phyloP scores from a whole-genome alignment of 1,140 invertebrate species.

The Drosophila miranda region DNA sequence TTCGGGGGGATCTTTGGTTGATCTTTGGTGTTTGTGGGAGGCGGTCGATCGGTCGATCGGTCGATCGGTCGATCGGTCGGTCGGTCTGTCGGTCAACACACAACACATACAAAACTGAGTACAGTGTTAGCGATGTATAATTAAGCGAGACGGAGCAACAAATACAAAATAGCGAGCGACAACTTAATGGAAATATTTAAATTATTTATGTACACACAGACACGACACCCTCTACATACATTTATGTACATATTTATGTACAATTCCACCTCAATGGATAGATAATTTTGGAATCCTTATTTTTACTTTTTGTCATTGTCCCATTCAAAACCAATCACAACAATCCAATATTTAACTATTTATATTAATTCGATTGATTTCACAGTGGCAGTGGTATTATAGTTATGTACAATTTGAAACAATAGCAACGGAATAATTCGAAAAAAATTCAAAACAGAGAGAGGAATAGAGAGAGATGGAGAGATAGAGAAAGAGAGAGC shows the following conservation, averaged over 20 bases:
- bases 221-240: conserved; percentile 10
- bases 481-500: conserved; percentile 6
- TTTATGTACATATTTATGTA: conserved; percentile 24
- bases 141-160: conserved; percentile 28
- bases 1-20: conserved; percentile 2
- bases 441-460: conserved; percentile 3
- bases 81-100: conserved; percentile 12
- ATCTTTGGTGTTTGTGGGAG: conserved; percentile 25
- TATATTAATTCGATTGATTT: conserved; percentile 28
- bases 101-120: conserved; percentile 38
- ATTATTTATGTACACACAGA: conserved; percentile 46
- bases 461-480: conserved; percentile 1
- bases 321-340: conserved; percentile 23
- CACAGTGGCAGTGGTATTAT: conserved; percentile 11
- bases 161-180: conserved; percentile 26
- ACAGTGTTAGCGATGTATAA: conserved; percentile 50
- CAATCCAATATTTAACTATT: conserved; percentile 38
- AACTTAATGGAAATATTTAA: conserved; percentile 62
- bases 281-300: conserved; percentile 26
- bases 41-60: background rate
- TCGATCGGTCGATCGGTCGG: background rate
- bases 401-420: conserved; percentile 12
- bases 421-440: conserved; percentile 12
- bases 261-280: conserved; percentile 24
- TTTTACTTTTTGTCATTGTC: conserved; percentile 17